Evolutionary conservation across 1,140 invertebrate genomes (phyloP).

Genomic region (Caerostris darwini): DNA sequence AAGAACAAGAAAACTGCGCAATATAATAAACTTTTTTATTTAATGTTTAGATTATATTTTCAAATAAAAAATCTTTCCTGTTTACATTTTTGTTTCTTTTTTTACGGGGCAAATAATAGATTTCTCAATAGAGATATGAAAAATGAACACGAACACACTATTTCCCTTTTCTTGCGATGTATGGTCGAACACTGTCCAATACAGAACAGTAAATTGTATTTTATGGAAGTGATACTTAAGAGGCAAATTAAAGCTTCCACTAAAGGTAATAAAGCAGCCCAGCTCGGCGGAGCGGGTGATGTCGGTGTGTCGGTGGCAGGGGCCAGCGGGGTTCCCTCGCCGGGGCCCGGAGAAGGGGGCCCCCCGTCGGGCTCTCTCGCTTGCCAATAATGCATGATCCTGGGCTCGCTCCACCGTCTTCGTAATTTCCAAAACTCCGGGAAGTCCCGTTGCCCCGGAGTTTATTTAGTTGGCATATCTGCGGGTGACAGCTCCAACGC

Average conservation of each 20-base stretch:
- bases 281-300: conserved; percentile 52
- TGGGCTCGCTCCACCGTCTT: conserved; percentile 66
- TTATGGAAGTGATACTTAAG: conserved; percentile 67
- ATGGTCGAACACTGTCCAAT: background rate
- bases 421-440: conserved; percentile 74
- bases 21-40: no score
- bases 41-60: no score
- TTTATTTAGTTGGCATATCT: conserved; percentile 69
- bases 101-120: background rate
- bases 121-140: background rate
- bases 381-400: conserved; percentile 73
- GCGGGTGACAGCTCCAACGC: conserved; percentile 60
- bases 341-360: conserved; percentile 50
- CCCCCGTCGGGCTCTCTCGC: conserved; percentile 64
- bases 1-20: no score
- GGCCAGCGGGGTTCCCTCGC: conserved; percentile 42
- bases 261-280: conserved; percentile 72
- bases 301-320: conserved; percentile 67
- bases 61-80: no score
- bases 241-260: conserved; percentile 75
- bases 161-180: background rate
- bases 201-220: conserved; percentile 51
- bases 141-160: background rate
- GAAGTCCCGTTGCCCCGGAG: conserved; percentile 65
- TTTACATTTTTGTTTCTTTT: no score